Conservation (phyloP, 2,888 invertebrate species). For the Metalampra italica region DNA sequence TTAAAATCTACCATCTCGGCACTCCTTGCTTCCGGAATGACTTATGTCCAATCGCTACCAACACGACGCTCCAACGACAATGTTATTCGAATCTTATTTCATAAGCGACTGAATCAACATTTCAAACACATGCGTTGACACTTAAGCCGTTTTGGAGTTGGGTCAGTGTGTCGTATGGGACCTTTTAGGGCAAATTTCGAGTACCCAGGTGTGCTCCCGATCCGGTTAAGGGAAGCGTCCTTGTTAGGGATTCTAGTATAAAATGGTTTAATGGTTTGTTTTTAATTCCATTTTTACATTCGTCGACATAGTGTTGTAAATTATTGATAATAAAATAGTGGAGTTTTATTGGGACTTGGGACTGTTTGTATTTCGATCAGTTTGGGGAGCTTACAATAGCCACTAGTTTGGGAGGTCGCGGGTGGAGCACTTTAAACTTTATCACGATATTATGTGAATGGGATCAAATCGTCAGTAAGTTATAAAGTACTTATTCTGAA, state of each 20-base stretch:
- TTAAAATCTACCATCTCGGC: slow-evolving; percentile 77
- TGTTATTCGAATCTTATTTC: slow-evolving; percentile 30
- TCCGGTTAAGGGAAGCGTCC: slow-evolving; percentile 77
- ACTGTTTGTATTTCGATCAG: slow-evolving; percentile 51
- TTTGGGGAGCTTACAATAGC: slow-evolving; percentile 28
- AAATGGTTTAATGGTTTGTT: slow-evolving; percentile 78
- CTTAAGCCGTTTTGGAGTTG: slow-evolving; percentile 34
- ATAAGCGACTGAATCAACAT: slow-evolving; percentile 17
- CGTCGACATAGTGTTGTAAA: slow-evolving; percentile 59
- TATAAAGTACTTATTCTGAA: too few species aligned
- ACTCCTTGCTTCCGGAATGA: slow-evolving; percentile 73
- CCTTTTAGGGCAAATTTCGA: slow-evolving; percentile 74
- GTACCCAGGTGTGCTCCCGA: slow-evolving; percentile 79
- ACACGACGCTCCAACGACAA: slow-evolving; percentile 27
- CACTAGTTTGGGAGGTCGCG: slow-evolving; percentile 38
- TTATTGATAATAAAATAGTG: slow-evolving; percentile 62
- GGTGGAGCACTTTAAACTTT: slow-evolving; percentile 33
- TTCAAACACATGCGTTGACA: slow-evolving; percentile 17
- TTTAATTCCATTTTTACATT: slow-evolving; percentile 75
- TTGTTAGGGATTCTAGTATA: slow-evolving; percentile 75
- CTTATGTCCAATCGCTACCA: slow-evolving; percentile 67
- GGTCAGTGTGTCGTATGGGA: slow-evolving; percentile 62
- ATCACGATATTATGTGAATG: slow-evolving; percentile 7
- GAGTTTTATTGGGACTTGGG: slow-evolving; percentile 56
- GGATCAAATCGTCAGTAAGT: slow-evolving; percentile 17